phyloP scores from a whole-genome alignment of 2,888 invertebrate species.

The Dusona sp. region DNA sequence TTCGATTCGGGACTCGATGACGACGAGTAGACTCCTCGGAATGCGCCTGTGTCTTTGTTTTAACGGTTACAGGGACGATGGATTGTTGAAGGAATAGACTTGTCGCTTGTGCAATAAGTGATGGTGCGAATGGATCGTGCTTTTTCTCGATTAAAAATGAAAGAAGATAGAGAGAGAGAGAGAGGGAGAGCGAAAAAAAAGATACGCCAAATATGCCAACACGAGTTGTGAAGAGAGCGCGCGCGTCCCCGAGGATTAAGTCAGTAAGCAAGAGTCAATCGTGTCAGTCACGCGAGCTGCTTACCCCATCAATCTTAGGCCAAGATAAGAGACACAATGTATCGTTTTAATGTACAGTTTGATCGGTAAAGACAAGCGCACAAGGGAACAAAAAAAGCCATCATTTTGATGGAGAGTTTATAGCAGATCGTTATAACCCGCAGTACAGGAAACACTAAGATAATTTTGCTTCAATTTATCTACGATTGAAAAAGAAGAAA shows the following conservation, averaged over 20 bases:
- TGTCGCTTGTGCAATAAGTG: conserved; percentile 38
- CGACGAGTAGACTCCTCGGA: conserved; percentile 30
- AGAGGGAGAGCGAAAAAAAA: conserved; percentile 2
- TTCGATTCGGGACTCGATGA: conserved; percentile 38
- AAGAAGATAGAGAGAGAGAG: neutral
- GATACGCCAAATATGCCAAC: conserved; percentile 52
- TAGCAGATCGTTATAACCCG: neutral
- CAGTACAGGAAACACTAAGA: neutral
- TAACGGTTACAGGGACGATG: conserved; percentile 51
- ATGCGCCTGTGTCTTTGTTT: conserved; percentile 35
- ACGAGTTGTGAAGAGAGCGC: conserved; percentile 27
- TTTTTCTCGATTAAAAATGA: conserved; percentile 26
- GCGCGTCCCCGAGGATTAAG: conserved; percentile 42
- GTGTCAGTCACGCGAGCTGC: conserved; percentile 43
- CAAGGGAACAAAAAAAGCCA: neutral
- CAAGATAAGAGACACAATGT: conserved; percentile 37
- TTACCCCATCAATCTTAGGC: conserved; percentile 45
- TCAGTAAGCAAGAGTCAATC: conserved; percentile 53
- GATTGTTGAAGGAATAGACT: conserved; percentile 9
- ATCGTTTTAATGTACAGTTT: conserved; percentile 47
- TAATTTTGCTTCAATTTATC: conserved; percentile 12
- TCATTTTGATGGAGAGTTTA: conserved; percentile 4
- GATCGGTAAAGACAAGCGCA: conserved; percentile 24
- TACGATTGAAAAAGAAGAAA: neutral
- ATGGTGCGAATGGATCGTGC: conserved; percentile 20